Percentiles rank a stretch among this genome's conserved stretches.
Conservation (phyloP, 2,888 invertebrate species). For the Euzetes globulus region DNA sequence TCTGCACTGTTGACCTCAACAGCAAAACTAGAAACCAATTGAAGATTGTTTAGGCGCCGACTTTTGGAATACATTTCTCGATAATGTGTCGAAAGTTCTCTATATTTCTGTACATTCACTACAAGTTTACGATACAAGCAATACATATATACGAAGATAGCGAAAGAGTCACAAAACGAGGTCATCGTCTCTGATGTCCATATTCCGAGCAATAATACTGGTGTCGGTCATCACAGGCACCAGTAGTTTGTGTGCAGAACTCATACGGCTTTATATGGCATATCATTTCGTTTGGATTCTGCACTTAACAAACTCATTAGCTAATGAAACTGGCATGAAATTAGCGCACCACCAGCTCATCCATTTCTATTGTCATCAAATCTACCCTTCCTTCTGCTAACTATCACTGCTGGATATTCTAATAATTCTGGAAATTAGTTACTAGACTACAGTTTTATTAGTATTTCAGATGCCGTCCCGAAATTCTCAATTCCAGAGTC, state of each 20-base stretch:
- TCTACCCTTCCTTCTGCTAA: neutral
- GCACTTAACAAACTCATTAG: slow-evolving; percentile 28
- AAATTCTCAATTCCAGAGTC: slow-evolving; percentile 10
- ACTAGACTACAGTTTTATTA: slow-evolving; percentile 20
- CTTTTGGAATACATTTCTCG: slow-evolving; percentile 21
- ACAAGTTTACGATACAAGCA: neutral
- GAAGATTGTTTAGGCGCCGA: slow-evolving; percentile 28
- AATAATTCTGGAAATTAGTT: slow-evolving; percentile 15
- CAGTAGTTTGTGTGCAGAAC: neutral
- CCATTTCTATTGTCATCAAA: neutral
- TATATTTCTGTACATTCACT: neutral
- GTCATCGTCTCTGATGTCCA: slow-evolving; percentile 7
- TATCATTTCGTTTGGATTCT: slow-evolving; percentile 9
- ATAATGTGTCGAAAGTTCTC: neutral
- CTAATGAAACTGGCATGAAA: slow-evolving; percentile 31
- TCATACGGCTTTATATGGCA: neutral
- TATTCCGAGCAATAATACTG: neutral
- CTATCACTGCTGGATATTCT: neutral
- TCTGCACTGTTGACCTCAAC: slow-evolving; percentile 11
- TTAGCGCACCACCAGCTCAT: neutral
- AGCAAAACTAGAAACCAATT: slow-evolving; percentile 21
- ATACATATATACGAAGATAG: neutral
- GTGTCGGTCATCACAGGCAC: neutral
- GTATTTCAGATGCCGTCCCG: neutral
- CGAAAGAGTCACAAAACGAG: slow-evolving; percentile 15